Percentiles rank a stretch among this genome's conserved stretches.
Evolutionary conservation across 2,797 vertebrate genomes (phyloP).

Genomic region (Delichon dasypus): DNA sequence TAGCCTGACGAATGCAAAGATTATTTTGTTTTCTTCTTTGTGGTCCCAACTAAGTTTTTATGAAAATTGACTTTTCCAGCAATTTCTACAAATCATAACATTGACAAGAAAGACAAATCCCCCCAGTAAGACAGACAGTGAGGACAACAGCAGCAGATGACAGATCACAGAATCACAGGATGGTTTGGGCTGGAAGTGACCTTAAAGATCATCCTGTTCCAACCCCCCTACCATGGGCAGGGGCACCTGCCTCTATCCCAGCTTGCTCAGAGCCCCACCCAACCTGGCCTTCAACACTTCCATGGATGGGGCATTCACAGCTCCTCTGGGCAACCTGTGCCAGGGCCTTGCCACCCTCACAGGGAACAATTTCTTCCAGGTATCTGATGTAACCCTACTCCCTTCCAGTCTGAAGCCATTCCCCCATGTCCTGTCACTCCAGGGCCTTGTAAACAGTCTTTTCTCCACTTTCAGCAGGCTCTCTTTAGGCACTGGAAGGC

Average conservation of each 20-base stretch:
- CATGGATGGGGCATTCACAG: neutral
- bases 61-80: neutral
- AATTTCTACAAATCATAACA: neutral
- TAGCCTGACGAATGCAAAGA: neutral
- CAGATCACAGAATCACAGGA: neutral
- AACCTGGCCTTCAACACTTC: fast-evolving
- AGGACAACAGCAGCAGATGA: neutral
- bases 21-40: neutral
- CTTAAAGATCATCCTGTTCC: neutral
- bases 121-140: neutral
- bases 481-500: neutral
- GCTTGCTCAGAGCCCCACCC: neutral
- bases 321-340: neutral
- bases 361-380: neutral
- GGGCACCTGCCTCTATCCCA: neutral
- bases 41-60: neutral
- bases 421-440: neutral
- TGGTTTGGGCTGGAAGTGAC: neutral
- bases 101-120: neutral
- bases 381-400: neutral
- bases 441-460: neutral
- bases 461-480: neutral
- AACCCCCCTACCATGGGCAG: fast-evolving
- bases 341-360: neutral
- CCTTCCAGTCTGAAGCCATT: neutral